Percentiles rank a stretch among this genome's conserved stretches.
phyloP scores from a whole-genome alignment of 2,113 vertebrate genomes.

The Lycaon pictus region DNA sequence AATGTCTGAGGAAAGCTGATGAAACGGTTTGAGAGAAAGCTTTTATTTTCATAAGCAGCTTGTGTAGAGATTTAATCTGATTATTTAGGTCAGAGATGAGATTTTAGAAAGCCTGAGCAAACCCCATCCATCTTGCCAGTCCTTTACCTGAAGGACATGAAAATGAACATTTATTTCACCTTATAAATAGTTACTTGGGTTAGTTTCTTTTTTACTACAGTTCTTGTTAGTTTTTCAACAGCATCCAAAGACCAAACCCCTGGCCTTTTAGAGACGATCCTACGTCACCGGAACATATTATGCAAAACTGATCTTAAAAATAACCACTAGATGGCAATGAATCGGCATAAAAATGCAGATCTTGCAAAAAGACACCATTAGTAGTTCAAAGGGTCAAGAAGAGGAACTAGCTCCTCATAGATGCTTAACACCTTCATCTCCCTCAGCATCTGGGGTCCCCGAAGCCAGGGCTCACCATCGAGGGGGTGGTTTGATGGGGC shows the following conservation, averaged over 20 bases:
- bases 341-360: constrained; percentile 77
- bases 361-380: neutral
- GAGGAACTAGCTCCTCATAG: neutral
- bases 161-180: constrained; percentile 16
- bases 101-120: constrained; percentile 40
- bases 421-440: neutral
- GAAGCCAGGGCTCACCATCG: neutral
- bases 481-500: neutral
- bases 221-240: neutral
- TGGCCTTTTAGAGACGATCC: neutral
- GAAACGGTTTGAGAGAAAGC: constrained; percentile 21
- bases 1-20: constrained; percentile 22
- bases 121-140: neutral
- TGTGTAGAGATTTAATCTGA: neutral
- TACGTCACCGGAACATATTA: neutral
- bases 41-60: constrained; percentile 48
- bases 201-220: neutral
- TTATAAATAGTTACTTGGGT: neutral
- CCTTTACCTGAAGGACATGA: constrained; percentile 25
- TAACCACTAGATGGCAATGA: constrained; percentile 88
- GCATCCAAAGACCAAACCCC: neutral
- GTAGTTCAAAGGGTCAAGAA: neutral
- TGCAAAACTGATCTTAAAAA: constrained; percentile 65
- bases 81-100: constrained; percentile 1
- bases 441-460: neutral